Conservation (phyloP, 2,113 vertebrate species). For the Chascanopsetta lugubris region DNA sequence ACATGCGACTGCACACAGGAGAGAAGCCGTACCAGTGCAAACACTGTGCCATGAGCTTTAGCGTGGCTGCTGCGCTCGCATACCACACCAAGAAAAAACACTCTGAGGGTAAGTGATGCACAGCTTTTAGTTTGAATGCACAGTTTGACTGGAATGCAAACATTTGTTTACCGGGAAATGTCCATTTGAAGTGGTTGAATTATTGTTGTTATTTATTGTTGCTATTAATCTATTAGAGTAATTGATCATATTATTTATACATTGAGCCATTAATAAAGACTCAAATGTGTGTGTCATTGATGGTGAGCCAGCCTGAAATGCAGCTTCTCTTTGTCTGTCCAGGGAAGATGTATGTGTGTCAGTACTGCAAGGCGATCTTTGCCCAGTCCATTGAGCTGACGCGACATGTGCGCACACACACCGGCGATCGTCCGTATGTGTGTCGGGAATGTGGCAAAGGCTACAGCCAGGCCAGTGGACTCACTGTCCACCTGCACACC, state of each 20-base stretch:
- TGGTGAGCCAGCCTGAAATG: no score
- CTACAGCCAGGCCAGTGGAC: constrained; percentile 89
- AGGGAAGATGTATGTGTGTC: constrained; percentile 93
- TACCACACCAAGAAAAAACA: constrained; percentile 94
- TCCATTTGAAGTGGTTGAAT: no score
- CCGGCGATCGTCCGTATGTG: constrained; percentile 88
- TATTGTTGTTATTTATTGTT: no score
- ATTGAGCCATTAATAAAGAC: neutral
- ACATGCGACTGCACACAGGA: constrained; percentile 87
- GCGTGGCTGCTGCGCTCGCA: constrained; percentile 87
- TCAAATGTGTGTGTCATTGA: no score
- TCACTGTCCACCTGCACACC: constrained; percentile 88
- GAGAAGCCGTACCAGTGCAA: constrained; percentile 89
- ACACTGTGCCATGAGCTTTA: constrained; percentile 89
- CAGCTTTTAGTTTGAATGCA: neutral
- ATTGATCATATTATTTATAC: neutral
- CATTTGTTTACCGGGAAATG: no score
- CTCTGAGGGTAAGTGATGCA: constrained; percentile 82
- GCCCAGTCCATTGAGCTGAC: constrained; percentile 91
- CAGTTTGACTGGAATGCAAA: no score
- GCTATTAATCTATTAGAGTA: no score
- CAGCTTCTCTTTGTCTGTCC: constrained; percentile 23
- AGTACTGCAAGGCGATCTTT: constrained; percentile 89
- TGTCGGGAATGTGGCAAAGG: constrained; percentile 92
- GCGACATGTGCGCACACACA: constrained; percentile 88